These are phyloP conservation scores for Dolichopus griseipennis DNA, from an alignment of 2,888 invertebrate species.

Conservation along the genomic window DNA sequence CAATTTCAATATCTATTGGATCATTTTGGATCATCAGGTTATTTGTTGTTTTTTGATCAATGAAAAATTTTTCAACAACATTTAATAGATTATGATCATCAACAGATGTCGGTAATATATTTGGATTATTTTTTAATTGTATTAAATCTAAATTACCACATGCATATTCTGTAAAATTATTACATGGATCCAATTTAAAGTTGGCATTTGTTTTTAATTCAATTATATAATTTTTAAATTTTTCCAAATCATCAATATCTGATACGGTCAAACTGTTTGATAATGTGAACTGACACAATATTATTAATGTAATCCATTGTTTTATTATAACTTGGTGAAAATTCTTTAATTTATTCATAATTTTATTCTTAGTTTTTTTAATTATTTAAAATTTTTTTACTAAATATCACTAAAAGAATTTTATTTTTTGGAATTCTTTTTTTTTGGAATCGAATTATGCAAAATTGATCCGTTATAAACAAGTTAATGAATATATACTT, in stretches of 20 bases:
- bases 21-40: not conserved
- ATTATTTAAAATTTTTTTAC: not conserved
- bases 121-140: not conserved
- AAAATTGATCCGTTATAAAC: too few relatives aligned
- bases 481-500: too few relatives aligned
- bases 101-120: not conserved
- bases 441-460: too few relatives aligned
- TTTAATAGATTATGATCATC: not conserved
- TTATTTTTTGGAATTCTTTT: not conserved
- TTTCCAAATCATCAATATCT: not conserved
- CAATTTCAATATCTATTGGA: not conserved
- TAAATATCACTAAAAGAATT: not conserved
- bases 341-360: not conserved
- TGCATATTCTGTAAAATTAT: slow-evolving; percentile 2
- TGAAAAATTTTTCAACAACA: not conserved
- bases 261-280: not conserved
- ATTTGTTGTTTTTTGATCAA: not conserved
- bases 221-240: not conserved
- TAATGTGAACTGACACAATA: too few relatives aligned
- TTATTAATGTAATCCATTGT: too few relatives aligned
- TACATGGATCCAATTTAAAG: not conserved
- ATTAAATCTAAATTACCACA: slow-evolving; percentile 2
- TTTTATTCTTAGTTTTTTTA: not conserved
- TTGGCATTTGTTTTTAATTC: not conserved
- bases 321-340: too few relatives aligned